phyloP scores from a whole-genome alignment of 2,113 vertebrate genomes.

The Rhadina sibilatrix region DNA sequence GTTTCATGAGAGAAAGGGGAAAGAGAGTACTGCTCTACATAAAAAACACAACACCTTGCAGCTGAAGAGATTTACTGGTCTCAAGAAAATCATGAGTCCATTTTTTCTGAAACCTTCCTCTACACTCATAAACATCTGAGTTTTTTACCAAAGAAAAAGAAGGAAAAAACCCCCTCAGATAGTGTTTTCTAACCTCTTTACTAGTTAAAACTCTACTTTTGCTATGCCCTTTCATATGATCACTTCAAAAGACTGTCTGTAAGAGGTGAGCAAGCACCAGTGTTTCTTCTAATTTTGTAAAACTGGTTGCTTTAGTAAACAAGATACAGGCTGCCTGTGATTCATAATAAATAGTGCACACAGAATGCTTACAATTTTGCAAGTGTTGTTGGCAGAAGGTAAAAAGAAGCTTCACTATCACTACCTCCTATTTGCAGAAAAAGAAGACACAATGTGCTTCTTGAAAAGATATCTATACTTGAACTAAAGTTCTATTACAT shows the following conservation, averaged over 20 bases:
- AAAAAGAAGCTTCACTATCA: neutral
- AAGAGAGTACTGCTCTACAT: neutral
- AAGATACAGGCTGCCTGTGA: neutral
- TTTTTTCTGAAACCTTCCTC: neutral
- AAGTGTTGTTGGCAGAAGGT: neutral
- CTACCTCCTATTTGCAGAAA: neutral
- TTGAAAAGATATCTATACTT: neutral
- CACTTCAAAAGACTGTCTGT: neutral
- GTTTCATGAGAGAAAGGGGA: neutral
- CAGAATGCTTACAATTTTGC: neutral
- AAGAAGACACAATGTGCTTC: neutral
- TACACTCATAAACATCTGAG: neutral
- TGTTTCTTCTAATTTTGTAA: neutral
- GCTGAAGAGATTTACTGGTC: neutral
- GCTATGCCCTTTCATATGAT: neutral
- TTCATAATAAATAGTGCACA: neutral
- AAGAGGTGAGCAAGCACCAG: neutral
- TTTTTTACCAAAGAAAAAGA: neutral
- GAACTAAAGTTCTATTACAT: neutral
- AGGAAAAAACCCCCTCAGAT: rapidly evolving
- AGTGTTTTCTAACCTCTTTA: neutral
- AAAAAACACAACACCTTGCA: neutral
- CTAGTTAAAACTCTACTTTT: neutral
- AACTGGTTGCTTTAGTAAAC: neutral
- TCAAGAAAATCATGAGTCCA: neutral